Evolutionary conservation across 2,888 invertebrate species (phyloP), one percentile per base, ranked within the genome.

Genomic region (Blera fallax): DNA sequence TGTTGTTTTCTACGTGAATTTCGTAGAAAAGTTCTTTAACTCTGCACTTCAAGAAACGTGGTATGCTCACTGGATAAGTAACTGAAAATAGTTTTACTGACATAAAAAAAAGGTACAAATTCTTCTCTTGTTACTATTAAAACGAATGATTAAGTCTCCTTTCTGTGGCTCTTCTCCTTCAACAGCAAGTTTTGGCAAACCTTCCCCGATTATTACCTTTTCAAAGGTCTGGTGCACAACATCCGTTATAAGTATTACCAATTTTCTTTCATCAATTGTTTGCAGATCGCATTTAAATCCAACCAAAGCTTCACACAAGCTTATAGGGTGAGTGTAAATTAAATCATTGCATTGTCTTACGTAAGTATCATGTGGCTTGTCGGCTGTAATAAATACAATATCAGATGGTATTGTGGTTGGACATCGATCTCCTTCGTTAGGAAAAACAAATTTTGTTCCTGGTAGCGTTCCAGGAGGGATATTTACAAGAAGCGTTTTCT

Each of bases 351-450:
- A 95, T 40, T 95, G 94, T 0, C 91, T 88, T 34, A 93, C 90
- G 90, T 94, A 97, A 0, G 92, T 91, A 0, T 95, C 94, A 89
- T 96, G 95, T 0, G 95, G 95, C 77, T 94, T 94, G 88, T 96
- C 96, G 90, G 95, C 94, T 0, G 94, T 95, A 70, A 95, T 93
- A 89, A 97, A 96, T 81, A 96, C 93, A 0, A 97, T 94, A 90
- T 97, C 96, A 27, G 96, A 96, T 91, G 91, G 89, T 89, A 93
- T 90, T 74, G 94, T 94, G 2, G 95, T 95, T 0, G 96, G 95
- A 27, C 95, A 95, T 88, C 96, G 95, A 91, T 97, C 97, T 0
- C 97, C 97, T 91, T 96, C 96, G 89, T 96, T 95, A 40, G 94
- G 94, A 89, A 97, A 97, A 83, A 93, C 93, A 58, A 96, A 95